A percentile compares a stretch with the other conserved stretches of the same genome.
phyloP scores from a whole-genome alignment of 1,140 invertebrate genomes.

The Pseudomyrmex pallidus region DNA sequence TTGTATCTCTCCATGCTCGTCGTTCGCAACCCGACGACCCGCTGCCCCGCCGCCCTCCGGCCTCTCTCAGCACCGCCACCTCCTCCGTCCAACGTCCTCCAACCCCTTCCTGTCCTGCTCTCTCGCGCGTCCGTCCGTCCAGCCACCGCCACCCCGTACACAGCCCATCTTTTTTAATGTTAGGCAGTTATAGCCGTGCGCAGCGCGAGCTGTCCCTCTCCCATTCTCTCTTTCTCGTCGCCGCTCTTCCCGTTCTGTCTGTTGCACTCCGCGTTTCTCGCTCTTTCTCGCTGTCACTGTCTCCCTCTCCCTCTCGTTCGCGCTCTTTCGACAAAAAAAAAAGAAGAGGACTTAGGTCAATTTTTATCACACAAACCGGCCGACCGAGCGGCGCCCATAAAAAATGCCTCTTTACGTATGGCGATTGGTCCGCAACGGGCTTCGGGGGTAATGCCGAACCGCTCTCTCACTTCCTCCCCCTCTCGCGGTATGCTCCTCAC shows the following conservation, averaged over 20 bases:
- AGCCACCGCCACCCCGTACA: slow-evolving; percentile 78
- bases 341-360: slow-evolving; percentile 84
- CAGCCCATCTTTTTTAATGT: slow-evolving; percentile 86
- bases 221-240: slow-evolving; percentile 36
- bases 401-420: slow-evolving; percentile 86
- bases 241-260: slow-evolving; percentile 3
- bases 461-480: slow-evolving; percentile 75
- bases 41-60: slow-evolving; percentile 51
- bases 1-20: slow-evolving; percentile 75
- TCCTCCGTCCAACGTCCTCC: slow-evolving; percentile 66
- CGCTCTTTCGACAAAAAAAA: slow-evolving; percentile 75
- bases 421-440: slow-evolving; percentile 84
- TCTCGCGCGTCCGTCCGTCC: slow-evolving; percentile 66
- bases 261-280: slow-evolving; percentile 19
- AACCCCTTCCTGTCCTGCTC: slow-evolving; percentile 68
- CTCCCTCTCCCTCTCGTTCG: slow-evolving; percentile 13
- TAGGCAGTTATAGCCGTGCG: slow-evolving; percentile 84
- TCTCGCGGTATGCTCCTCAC: slow-evolving; percentile 67
- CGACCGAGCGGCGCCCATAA: slow-evolving; percentile 84
- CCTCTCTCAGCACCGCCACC: slow-evolving; percentile 66
- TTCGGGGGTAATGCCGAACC: slow-evolving; percentile 83
- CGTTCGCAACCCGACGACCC: slow-evolving; percentile 70
- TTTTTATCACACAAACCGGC: slow-evolving; percentile 85
- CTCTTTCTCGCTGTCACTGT: slow-evolving; percentile 35
- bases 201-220: slow-evolving; percentile 71